Percentiles rank a stretch among this genome's conserved stretches.
phyloP scores from a whole-genome alignment of 2,888 invertebrate genomes.

The Plutella xylostella region DNA sequence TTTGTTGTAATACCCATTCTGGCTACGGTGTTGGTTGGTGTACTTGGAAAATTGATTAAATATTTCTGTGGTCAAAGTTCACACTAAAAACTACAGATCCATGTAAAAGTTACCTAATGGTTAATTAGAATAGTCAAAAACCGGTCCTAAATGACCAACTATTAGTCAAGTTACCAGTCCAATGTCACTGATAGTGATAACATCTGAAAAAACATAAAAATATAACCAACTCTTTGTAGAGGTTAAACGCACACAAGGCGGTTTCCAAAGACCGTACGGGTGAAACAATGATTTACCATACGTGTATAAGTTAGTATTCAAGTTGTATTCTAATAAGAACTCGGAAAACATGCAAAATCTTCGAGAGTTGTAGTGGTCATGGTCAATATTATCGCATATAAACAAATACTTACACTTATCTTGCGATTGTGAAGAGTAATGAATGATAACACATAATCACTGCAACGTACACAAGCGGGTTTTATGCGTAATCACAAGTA shows the following conservation, averaged over 20 bases:
- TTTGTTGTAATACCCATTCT: no score
- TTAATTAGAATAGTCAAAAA: background rate
- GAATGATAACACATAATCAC: constrained; percentile 63
- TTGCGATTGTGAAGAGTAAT: constrained; percentile 45
- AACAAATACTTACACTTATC: constrained; percentile 59
- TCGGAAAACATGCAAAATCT: constrained; percentile 21
- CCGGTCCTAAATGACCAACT: background rate
- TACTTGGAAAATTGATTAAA: no score
- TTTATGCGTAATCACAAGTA: constrained; percentile 17
- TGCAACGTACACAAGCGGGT: background rate
- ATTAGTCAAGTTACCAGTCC: background rate
- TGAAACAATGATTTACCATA: background rate
- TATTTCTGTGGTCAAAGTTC: no score
- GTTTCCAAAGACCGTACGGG: background rate
- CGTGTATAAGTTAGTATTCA: constrained; percentile 7
- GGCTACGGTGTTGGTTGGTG: no score
- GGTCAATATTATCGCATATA: constrained; percentile 25
- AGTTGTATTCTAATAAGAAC: constrained; percentile 21
- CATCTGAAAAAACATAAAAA: background rate
- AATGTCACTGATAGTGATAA: background rate
- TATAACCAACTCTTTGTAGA: no score
- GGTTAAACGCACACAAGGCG: no score
- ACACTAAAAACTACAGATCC: no score
- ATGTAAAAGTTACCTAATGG: no score
- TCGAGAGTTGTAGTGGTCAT: constrained; percentile 31